These are phyloP conservation scores for Cliona cf. orientalis DNA, from an alignment of 37 sponge, comb jelly and placozoan species.

Conservation along the genomic window DNA sequence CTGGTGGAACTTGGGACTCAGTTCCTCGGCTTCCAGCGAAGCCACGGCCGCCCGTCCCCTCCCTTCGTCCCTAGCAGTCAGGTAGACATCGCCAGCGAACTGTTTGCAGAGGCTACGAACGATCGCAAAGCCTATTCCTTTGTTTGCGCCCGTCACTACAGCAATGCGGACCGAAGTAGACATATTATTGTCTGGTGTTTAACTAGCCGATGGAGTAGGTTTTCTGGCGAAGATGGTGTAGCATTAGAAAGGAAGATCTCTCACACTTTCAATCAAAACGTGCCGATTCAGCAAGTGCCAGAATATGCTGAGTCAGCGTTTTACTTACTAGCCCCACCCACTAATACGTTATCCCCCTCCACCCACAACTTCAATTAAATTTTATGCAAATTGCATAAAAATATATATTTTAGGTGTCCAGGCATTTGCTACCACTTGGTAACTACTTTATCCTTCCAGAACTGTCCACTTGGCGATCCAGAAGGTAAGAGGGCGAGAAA, in stretches of 20 bases:
- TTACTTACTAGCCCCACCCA: too few relatives aligned
- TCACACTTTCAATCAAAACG: too few relatives aligned
- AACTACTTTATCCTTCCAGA: conserved; percentile 66
- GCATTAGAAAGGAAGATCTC: too few relatives aligned
- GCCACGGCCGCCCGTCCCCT: conserved; percentile 70
- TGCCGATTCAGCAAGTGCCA: too few relatives aligned
- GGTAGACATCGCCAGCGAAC: conserved; percentile 85
- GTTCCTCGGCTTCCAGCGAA: conserved; percentile 67
- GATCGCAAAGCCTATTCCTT: conserved; percentile 91
- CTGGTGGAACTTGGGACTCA: conserved; percentile 78
- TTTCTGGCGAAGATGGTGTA: too few relatives aligned
- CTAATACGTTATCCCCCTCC: too few relatives aligned
- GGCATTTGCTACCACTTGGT: background rate
- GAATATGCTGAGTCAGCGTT: too few relatives aligned
- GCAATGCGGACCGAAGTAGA: conserved; percentile 65
- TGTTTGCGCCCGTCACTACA: conserved; percentile 91
- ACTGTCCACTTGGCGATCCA: conserved; percentile 73
- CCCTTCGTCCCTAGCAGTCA: conserved; percentile 74
- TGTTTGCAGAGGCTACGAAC: conserved; percentile 81
- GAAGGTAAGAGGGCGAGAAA: conserved; percentile 60
- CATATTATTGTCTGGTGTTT: too few relatives aligned
- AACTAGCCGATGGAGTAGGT: too few relatives aligned
- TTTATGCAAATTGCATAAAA: too few relatives aligned
- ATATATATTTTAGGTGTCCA: too few relatives aligned
- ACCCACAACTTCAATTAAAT: too few relatives aligned